Evolutionary conservation across 2,797 vertebrate species (phyloP).

Genomic region (Mormyrus hasselquistii): DNA sequence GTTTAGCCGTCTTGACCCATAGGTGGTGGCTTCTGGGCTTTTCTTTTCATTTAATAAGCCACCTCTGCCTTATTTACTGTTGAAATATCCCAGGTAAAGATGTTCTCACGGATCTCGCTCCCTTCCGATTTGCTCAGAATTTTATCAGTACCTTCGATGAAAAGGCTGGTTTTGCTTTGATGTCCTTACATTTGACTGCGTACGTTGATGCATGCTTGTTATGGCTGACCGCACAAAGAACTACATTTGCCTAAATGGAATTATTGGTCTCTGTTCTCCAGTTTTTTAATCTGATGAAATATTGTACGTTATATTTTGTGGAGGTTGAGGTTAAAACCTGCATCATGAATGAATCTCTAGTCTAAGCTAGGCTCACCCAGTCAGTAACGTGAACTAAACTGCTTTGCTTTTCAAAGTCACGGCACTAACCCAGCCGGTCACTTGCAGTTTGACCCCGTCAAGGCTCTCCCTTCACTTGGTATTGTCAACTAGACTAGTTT

Average conservation of each 20-base stretch:
- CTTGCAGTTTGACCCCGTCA: not conserved
- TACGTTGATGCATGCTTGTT: not conserved
- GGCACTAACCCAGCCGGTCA: not conserved
- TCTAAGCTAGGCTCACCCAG: not conserved
- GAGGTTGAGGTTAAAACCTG: not conserved
- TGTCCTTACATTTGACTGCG: not conserved
- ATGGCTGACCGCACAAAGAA: not conserved
- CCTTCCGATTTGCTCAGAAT: not conserved
- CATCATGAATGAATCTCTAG: not conserved
- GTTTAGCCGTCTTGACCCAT: not conserved
- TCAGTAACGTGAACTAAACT: not conserved
- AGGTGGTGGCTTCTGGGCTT: not conserved
- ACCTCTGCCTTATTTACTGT: not conserved
- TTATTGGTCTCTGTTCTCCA: not conserved
- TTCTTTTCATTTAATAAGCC: not conserved
- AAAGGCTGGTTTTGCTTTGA: not conserved
- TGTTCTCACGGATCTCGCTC: not conserved
- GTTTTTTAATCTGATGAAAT: not conserved
- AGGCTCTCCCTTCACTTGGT: not conserved
- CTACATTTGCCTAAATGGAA: not conserved
- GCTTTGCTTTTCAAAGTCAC: not conserved
- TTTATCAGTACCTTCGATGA: not conserved
- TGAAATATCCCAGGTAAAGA: not conserved
- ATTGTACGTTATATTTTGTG: not conserved
- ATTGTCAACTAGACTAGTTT: not conserved